phyloP scores from a whole-genome alignment of 2,113 vertebrate genomes.

The Onychorhynchus coronatus region DNA sequence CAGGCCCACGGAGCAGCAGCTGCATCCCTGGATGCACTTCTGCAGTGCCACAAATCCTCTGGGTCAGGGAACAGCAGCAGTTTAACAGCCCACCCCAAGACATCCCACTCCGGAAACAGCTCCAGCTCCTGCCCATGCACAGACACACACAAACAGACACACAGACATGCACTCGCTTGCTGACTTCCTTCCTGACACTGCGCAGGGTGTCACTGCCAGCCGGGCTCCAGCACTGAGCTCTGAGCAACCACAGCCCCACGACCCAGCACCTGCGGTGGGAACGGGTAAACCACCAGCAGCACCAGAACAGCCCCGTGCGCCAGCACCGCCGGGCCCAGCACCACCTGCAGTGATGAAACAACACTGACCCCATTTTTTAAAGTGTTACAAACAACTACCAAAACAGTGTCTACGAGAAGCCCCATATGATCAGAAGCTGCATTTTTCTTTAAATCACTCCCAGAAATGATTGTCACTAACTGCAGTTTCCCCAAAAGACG shows the following conservation, averaged over 20 bases:
- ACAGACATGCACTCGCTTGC: neutral
- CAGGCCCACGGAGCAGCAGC: fast-evolving
- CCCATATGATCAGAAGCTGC: neutral
- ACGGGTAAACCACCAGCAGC: neutral
- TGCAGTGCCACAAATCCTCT: fast-evolving
- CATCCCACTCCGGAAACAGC: neutral
- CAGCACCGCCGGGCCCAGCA: neutral
- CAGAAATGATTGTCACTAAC: neutral
- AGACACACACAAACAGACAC: neutral
- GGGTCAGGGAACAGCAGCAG: neutral
- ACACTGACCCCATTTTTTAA: fast-evolving
- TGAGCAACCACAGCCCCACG: neutral
- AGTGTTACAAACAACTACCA: neutral
- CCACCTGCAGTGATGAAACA: neutral
- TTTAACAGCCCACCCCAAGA: neutral
- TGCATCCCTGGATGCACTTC: neutral
- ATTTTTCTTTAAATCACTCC: neutral
- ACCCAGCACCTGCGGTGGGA: neutral
- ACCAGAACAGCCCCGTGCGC: fast-evolving
- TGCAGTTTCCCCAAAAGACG: neutral
- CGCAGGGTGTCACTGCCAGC: neutral
- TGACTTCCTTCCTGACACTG: neutral
- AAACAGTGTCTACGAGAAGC: fast-evolving
- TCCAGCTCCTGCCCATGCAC: neutral
- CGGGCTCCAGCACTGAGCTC: neutral